Evolutionary conservation across 2,113 vertebrate genomes (phyloP).

Genomic region (Ailuropoda melanoleuca): DNA sequence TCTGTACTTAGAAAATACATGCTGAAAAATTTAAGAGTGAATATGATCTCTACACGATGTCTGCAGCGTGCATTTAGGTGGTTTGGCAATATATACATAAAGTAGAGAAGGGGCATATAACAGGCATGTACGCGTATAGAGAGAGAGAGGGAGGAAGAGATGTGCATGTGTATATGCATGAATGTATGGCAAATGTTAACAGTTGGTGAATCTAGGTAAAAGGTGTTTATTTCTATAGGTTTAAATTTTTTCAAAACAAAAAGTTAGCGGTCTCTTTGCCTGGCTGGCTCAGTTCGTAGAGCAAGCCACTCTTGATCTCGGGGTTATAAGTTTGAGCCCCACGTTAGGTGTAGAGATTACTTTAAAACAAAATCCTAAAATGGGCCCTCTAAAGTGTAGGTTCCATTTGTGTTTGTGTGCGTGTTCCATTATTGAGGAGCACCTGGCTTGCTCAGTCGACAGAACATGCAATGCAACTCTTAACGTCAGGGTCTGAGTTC

Average conservation of each 20-base stretch:
- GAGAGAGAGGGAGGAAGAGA: background rate
- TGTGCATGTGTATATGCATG: background rate
- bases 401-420: no score
- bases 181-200: background rate
- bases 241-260: background rate
- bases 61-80: background rate
- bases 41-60: background rate
- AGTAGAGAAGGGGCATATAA: no score
- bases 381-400: no score
- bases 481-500: no score
- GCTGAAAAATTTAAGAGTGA: background rate
- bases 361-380: no score
- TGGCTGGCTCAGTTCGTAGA: no score
- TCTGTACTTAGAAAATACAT: background rate
- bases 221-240: background rate
- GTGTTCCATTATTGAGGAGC: no score
- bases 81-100: background rate
- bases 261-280: background rate
- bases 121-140: background rate
- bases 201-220: background rate
- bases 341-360: no score
- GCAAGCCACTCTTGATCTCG: no score
- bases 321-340: no score
- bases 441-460: no score
- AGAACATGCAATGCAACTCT: no score